phyloP scores from a whole-genome alignment of 2,113 vertebrate genomes.

The Psammodynastes pulverulentus region DNA sequence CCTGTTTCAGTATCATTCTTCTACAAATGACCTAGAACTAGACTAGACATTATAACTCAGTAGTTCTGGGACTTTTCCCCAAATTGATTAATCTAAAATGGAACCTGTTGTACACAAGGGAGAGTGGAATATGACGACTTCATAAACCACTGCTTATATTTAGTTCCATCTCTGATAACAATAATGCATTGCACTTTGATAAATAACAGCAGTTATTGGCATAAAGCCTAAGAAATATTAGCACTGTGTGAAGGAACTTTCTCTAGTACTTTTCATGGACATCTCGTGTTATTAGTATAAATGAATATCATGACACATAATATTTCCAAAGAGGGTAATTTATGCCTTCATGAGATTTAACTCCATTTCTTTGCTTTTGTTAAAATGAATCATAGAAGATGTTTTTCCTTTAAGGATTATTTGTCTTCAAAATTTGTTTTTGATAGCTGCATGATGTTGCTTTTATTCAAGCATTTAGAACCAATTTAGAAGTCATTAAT shows the following conservation, averaged over 20 bases:
- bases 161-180: background rate
- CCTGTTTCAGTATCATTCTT: background rate
- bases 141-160: background rate
- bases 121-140: background rate
- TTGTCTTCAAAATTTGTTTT: constrained; percentile 38
- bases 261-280: background rate
- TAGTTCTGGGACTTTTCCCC: background rate
- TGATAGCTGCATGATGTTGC: constrained; percentile 37
- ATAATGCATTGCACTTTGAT: constrained; percentile 20
- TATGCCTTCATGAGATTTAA: constrained; percentile 20
- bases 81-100: background rate
- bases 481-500: constrained; percentile 14
- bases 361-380: constrained; percentile 28
- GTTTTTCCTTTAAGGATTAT: constrained; percentile 39
- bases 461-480: constrained; percentile 45
- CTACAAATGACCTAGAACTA: background rate
- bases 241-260: background rate
- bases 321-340: constrained; percentile 34
- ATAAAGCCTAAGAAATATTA: constrained; percentile 10
- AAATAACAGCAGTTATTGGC: fast-evolving
- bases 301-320: background rate
- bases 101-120: background rate
- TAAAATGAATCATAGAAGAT: constrained; percentile 34
- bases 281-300: background rate
- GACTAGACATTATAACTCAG: background rate